A percentile compares a stretch with the other conserved stretches of the same genome.
phyloP scores from a whole-genome alignment of 2,797 vertebrate genomes.

The Chrysocyon brachyurus region DNA sequence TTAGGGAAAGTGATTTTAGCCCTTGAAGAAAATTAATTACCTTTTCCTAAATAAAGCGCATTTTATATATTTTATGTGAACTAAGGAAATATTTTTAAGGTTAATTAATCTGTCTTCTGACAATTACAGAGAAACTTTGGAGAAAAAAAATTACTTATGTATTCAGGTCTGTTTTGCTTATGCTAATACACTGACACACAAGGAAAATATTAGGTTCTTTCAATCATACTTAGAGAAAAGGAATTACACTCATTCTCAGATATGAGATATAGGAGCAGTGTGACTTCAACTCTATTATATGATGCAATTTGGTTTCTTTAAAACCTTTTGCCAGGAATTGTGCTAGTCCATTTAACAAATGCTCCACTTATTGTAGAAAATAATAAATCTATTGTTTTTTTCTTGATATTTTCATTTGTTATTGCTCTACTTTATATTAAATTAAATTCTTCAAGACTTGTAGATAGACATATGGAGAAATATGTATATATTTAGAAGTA shows the following conservation, averaged over 20 bases:
- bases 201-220: conserved; percentile 47
- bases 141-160: conserved; percentile 50
- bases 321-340: not conserved
- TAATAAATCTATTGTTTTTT: not conserved
- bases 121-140: conserved; percentile 75
- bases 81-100: conserved; percentile 85
- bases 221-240: not conserved
- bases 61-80: conserved; percentile 70
- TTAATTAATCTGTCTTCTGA: conserved; percentile 87
- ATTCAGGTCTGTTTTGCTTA: conserved; percentile 60
- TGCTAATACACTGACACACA: conserved; percentile 11
- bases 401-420: not conserved
- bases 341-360: not conserved
- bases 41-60: conserved; percentile 83
- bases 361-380: not conserved
- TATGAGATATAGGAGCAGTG: not conserved
- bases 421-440: not conserved
- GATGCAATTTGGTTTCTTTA: not conserved
- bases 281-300: not conserved
- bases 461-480: not conserved
- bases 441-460: not conserved
- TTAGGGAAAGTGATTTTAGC: conserved; percentile 88
- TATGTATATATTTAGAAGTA: not conserved
- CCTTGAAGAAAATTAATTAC: conserved; percentile 88
- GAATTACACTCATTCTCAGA: conserved; percentile 21